Base-by-base conservation (phyloP, 2,797 vertebrate species). In the Thripadectes ignobilis region DNA sequence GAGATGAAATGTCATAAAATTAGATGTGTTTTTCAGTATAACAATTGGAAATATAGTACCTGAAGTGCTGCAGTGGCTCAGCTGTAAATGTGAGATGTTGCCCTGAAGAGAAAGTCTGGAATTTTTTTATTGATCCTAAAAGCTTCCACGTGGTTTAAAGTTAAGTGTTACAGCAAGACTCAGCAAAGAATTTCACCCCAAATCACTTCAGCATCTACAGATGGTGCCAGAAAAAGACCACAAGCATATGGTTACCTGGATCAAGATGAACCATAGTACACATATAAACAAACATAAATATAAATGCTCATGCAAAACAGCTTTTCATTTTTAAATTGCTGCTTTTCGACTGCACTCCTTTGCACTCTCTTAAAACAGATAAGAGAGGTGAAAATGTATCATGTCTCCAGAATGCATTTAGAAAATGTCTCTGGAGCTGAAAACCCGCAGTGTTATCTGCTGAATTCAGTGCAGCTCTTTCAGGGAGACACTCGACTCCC, bases 231-330 rank as follows among this genome's bases (percentile, higher is more conserved):
- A 30, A 91, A 80, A 74, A 7, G 6, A 38, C 11, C 27, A 11
- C 6, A 30, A 21, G 3, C 10, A 18, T 41, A 51, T 7, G 29
- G 26, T 19, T 71, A 24, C 68, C 67, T 39, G 75, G 58, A 14
- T 11, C 14, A 9, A n/a, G 41, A 55, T 55, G 74, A 90, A 30
- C 2, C 30, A 12, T 5, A 34, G 36, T 4, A 45, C 49, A 18
- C 10, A 4, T 3, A 14, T 6, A 48, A 62, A 59, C 14, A 41
- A 0, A 38, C 3, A 32, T 11, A 26, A 10, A 19, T 1, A 49
- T 10, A 38, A 46, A 52, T 16, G 11, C 14, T 41, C 19, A 34
- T 9, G 15, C 20, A 5, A 27, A 62, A 20, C 27, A 58, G 10
- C n/a, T 43, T 9, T 41, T 4, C 4, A 0, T 11, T 30, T 48